These are phyloP conservation scores for Drosophila funebris DNA, from an alignment of 1,140 invertebrate genomes.

Conservation along the genomic window DNA sequence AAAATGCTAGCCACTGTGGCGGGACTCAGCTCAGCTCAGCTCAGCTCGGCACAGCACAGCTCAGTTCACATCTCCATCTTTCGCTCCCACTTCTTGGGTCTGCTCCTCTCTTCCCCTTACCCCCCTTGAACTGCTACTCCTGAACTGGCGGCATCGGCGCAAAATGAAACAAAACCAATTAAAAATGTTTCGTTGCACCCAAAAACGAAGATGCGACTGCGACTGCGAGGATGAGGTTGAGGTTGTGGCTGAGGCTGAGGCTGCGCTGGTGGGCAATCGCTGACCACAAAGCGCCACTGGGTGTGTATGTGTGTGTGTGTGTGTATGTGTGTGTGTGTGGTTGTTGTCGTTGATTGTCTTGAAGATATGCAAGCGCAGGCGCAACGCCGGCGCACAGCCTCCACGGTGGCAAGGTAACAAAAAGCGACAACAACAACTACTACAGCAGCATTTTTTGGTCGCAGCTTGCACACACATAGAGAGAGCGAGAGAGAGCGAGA, in stretches of 20 bases:
- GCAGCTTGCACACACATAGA: conserved; percentile 45
- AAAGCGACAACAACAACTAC: conserved; percentile 80
- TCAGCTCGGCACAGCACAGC: background rate
- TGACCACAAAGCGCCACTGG: conserved; percentile 66
- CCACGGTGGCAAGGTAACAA: conserved; percentile 78
- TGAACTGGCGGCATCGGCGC: conserved; percentile 54
- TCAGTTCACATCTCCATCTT: conserved; percentile 8
- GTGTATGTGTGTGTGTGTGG: conserved; percentile 6
- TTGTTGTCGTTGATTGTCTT: conserved; percentile 69
- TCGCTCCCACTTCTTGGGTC: background rate
- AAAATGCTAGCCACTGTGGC: conserved; percentile 79
- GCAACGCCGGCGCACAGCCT: conserved; percentile 74
- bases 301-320: conserved; percentile 26
- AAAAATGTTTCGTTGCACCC: conserved; percentile 83
- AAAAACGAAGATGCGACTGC: conserved; percentile 75
- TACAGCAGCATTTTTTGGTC: conserved; percentile 69
- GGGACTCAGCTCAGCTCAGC: conserved; percentile 25
- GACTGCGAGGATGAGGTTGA: too few species aligned
- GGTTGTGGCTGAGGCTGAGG: conserved; percentile 45
- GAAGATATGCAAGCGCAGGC: conserved; percentile 71
- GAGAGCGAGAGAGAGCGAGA: conserved; percentile 1
- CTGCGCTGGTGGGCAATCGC: conserved; percentile 48
- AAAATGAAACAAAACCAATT: conserved; percentile 83
- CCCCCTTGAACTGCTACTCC: background rate
- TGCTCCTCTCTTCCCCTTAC: background rate